Evolutionary conservation across 2,113 vertebrate genomes (phyloP), one percentile per base, ranked within the genome.

Genomic region (Anoplopoma fimbria): DNA sequence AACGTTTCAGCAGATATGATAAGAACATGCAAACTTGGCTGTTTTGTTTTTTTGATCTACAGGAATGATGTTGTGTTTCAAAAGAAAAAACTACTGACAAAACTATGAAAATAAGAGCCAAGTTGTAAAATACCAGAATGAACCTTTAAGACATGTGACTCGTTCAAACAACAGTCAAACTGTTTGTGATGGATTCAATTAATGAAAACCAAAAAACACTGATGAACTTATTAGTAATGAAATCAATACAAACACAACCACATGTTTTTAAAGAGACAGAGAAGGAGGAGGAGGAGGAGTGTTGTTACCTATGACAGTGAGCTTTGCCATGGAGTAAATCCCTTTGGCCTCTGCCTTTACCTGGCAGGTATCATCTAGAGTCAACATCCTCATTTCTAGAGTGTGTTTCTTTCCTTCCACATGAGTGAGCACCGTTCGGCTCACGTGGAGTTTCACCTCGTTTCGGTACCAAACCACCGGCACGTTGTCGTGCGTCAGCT

Each of bases 341-440:
- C 97, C 95, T 93, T 96, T 97, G 71, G 97, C 97, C 88, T 98
- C 96, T 6, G 97, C 98, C 92, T 95, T 99, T 93, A 99, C 96
- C 93, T 98, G 97, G 3, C 98, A 99, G 89, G 97, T 99, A 85
- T 99, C 98, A 86, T 99, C 97, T 77, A 99, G 92, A 2, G 96
- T 97, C 90, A 97, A 90, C 84, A 94, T 95, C 91, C 95, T 97
- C 88, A 99, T 97, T 96, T 99, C 97, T 92, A 99, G 88, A 67
- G 87, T 91, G 91, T 99, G 97, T 77, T 88, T 96, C 91, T 95
- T 97, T 91, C 97, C 97, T 89, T 99, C 97, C 69, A 96, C 94
- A 33, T 96, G 94, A 13, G 96, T 96, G 85, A 97, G 84, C 82
- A 99, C 95, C 0, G 96, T 97, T 88, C 98, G 95, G 94, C 97